Percentiles rank a stretch among this genome's conserved stretches.
These are phyloP conservation scores for Neolamprologus caudopunctatus DNA, from an alignment of 2,113 vertebrate genomes.

Conservation along the genomic window DNA sequence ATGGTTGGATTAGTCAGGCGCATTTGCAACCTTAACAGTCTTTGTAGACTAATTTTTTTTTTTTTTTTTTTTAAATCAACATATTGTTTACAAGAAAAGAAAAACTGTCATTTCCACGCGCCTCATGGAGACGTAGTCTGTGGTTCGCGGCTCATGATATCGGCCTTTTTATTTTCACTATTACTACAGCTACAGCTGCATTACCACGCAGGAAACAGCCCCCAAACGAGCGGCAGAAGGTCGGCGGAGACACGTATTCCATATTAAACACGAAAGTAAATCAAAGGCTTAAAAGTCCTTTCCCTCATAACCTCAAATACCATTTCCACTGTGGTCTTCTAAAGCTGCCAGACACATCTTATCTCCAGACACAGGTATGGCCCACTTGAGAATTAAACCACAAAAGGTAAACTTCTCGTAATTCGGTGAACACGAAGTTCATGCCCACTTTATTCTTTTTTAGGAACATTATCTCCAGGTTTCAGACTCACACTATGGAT, in stretches of 20 bases:
- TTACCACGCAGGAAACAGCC: neutral
- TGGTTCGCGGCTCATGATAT: neutral
- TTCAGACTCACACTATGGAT: neutral
- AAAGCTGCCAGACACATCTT: neutral
- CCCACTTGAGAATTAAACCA: neutral
- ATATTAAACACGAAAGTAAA: slow-evolving; percentile 12
- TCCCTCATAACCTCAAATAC: neutral
- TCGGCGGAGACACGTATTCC: neutral
- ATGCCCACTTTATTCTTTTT: neutral
- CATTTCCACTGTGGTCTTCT: neutral
- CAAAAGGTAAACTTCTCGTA: neutral
- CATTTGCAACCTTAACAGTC: neutral
- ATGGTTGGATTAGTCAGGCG: neutral
- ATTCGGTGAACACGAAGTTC: neutral
- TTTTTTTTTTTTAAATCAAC: too few species aligned
- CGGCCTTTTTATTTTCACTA: neutral
- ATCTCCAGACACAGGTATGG: neutral
- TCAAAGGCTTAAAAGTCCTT: neutral
- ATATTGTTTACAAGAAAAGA: neutral
- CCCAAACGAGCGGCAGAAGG: neutral
- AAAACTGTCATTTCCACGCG: neutral
- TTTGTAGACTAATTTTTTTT: neutral
- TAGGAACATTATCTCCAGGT: neutral
- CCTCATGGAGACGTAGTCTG: neutral
- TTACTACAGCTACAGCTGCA: neutral